Conservation (phyloP, 2,888 invertebrate genomes). For the Heliconius ethilla region DNA sequence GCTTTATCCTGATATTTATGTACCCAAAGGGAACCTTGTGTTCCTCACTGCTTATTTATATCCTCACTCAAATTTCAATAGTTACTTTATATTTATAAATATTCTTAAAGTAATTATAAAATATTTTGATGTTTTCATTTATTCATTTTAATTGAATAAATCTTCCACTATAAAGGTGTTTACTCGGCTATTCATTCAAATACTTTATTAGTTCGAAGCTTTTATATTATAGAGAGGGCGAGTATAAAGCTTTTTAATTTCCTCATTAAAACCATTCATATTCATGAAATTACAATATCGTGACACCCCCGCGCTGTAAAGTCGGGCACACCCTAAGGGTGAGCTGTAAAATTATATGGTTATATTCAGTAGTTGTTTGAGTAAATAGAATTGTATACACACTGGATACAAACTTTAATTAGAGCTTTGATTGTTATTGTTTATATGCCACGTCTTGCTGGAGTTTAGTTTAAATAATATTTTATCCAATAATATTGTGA, state of each 20-base stretch:
- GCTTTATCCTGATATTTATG: too few relatives aligned
- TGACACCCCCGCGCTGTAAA: conserved; percentile 40
- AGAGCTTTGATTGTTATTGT: conserved; percentile 17
- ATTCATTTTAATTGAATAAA: not conserved
- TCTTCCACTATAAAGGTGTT: too few relatives aligned
- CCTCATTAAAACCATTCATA: conserved; percentile 31
- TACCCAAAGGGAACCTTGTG: too few relatives aligned
- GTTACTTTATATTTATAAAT: not conserved
- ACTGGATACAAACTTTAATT: conserved; percentile 10
- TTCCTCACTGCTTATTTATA: not conserved
- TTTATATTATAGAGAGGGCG: not conserved
- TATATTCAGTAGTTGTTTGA: conserved; percentile 51
- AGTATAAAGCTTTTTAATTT: conserved; percentile 19
- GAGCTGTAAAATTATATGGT: conserved; percentile 62
- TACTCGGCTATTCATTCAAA: not conserved
- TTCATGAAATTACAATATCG: conserved; percentile 45
- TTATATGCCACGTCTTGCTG: not conserved
- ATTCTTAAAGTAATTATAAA: not conserved
- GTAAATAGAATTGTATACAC: conserved; percentile 10
- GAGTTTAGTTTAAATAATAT: not conserved
- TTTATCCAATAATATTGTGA: not conserved
- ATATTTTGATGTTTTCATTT: too few relatives aligned
- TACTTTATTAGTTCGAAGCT: not conserved
- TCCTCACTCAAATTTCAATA: not conserved
- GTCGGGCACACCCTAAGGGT: conserved; percentile 45